phyloP scores from a whole-genome alignment of 2,888 invertebrate genomes.

The Tenthredo scrophulariae region DNA sequence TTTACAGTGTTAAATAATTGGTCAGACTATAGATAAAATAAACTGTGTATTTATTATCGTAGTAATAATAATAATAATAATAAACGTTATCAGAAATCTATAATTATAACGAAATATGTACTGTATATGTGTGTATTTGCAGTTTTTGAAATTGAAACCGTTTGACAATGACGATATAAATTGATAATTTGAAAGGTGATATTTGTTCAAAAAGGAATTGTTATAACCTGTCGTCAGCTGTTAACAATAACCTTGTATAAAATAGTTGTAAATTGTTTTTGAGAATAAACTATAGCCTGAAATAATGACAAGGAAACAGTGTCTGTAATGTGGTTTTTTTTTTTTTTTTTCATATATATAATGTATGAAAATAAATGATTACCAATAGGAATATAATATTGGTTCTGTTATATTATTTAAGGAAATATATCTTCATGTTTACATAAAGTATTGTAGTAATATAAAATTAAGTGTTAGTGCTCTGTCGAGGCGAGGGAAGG shows the following conservation, averaged over 20 bases:
- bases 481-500: not conserved
- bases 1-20: not conserved
- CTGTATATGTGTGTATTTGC: not conserved
- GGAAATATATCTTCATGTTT: not conserved
- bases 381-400: not conserved
- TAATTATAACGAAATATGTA: not conserved
- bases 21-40: not conserved
- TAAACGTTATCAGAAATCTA: conserved; percentile 10
- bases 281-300: not conserved
- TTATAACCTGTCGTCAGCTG: not conserved
- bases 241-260: not conserved
- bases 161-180: not conserved
- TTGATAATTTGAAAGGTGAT: not conserved
- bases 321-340: no score
- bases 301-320: not conserved
- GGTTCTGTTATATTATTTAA: not conserved
- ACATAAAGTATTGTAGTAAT: not conserved
- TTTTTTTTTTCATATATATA: no score
- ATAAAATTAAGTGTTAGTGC: not conserved
- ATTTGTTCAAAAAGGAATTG: not conserved
- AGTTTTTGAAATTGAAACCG: not conserved
- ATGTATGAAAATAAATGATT: no score
- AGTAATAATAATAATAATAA: not conserved
- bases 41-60: not conserved
- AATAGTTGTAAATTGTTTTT: not conserved